A percentile compares a stretch with the other conserved stretches of the same genome.
Evolutionary conservation across 2,113 vertebrate genomes (phyloP).

Genomic region (Crocuta crocuta): DNA sequence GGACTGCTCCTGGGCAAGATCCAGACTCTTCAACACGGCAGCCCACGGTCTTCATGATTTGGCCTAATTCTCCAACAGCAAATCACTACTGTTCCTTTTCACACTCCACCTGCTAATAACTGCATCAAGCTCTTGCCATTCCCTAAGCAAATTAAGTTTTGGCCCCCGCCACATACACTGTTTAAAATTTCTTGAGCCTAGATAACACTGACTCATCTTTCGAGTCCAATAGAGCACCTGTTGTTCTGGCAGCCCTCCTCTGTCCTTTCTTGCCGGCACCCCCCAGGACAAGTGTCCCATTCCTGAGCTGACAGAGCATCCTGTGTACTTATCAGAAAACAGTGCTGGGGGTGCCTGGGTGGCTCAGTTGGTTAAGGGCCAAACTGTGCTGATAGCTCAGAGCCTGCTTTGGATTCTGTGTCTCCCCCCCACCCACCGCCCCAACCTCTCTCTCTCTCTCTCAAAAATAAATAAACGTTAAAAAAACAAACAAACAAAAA

Average conservation of each 20-base stretch:
- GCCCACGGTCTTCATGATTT: not conserved
- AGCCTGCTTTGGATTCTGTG: no score
- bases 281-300: not conserved
- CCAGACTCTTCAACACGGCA: not conserved
- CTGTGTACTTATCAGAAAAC: not conserved
- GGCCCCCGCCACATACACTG: not conserved
- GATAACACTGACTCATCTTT: not conserved
- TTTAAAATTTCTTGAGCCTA: not conserved
- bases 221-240: not conserved
- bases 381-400: no score
- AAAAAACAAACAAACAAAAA: no score
- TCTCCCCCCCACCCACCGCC: no score
- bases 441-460: no score
- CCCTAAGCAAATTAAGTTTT: not conserved
- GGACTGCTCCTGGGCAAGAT: not conserved
- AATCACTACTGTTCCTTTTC: not conserved
- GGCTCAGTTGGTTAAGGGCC: no score
- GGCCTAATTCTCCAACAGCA: not conserved
- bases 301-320: not conserved
- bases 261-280: not conserved
- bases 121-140: not conserved
- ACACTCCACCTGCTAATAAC: not conserved
- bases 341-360: not conserved
- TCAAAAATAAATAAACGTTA: no score
- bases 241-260: not conserved